A percentile compares a stretch with the other conserved stretches of the same genome.
phyloP scores from a whole-genome alignment of 2,113 vertebrate genomes.

The Numenius arquata region DNA sequence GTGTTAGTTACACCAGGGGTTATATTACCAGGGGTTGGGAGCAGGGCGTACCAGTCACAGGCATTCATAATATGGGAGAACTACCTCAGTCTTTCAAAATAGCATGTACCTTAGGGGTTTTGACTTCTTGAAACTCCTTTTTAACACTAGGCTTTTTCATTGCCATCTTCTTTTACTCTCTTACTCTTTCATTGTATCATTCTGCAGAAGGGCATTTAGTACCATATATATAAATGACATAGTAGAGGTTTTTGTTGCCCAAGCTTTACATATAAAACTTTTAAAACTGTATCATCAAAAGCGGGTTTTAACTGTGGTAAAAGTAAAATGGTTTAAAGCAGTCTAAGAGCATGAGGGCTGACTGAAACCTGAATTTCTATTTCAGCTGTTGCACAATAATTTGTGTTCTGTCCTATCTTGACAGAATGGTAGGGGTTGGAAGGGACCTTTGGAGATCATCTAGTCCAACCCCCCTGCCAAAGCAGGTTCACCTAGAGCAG shows the following conservation, averaged over 20 bases:
- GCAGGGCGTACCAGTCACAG: too few relatives aligned
- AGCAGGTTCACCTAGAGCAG: too few relatives aligned
- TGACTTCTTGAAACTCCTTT: not conserved
- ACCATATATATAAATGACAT: not conserved
- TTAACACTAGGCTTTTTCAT: not conserved
- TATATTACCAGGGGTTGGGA: too few relatives aligned
- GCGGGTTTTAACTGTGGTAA: not conserved
- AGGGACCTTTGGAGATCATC: too few relatives aligned
- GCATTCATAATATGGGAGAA: fast-evolving
- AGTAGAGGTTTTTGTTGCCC: not conserved
- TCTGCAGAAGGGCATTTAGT: not conserved
- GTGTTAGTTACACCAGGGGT: too few relatives aligned
- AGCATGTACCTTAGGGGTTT: fast-evolving
- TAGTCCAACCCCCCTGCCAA: too few relatives aligned
- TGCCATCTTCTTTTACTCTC: not conserved
- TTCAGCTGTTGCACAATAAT: not conserved
- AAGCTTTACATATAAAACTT: fast-evolving
- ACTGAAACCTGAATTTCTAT: not conserved
- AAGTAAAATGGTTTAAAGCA: not conserved
- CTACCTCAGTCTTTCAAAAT: not conserved
- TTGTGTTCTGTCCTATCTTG: fast-evolving
- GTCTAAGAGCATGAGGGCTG: not conserved
- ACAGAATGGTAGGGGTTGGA: too few relatives aligned
- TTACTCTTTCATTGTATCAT: not conserved
- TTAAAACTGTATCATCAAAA: fast-evolving